These are phyloP conservation scores for Tetheella fluctuosa DNA, from an alignment of 2,888 invertebrate species.

Conservation along the genomic window DNA sequence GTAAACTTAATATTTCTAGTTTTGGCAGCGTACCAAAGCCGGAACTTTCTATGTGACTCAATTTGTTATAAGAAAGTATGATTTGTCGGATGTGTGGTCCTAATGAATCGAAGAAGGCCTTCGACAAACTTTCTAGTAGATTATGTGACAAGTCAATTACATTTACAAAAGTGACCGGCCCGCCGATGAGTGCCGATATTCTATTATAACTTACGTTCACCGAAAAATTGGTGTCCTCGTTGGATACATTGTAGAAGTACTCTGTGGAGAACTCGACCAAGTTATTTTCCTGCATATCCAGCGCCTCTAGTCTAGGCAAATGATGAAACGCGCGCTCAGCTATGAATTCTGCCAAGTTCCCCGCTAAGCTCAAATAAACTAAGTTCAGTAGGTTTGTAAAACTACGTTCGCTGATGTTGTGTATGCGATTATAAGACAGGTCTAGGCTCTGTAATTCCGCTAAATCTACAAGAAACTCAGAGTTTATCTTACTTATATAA, in stretches of 20 bases:
- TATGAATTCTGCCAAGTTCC: conserved; percentile 88
- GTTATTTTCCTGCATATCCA: conserved; percentile 90
- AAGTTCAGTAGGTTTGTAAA: conserved; percentile 89
- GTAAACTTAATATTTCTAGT: conserved; percentile 80
- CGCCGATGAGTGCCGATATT: conserved; percentile 62
- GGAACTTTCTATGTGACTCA: conserved; percentile 71
- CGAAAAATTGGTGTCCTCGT: conserved; percentile 83
- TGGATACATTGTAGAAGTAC: conserved; percentile 86
- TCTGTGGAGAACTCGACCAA: conserved; percentile 86
- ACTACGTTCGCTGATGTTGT: conserved; percentile 84
- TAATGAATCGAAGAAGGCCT: conserved; percentile 80
- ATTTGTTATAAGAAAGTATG: conserved; percentile 85
- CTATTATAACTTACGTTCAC: conserved; percentile 89
- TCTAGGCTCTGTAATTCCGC: conserved; percentile 88
- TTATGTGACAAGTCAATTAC: conserved; percentile 88
- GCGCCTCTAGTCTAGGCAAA: conserved; percentile 86
- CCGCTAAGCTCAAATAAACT: conserved; percentile 89
- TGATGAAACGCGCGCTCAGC: conserved; percentile 88
- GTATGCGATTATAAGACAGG: conserved; percentile 89
- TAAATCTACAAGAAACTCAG: conserved; percentile 87
- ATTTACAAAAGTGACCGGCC: conserved; percentile 76
- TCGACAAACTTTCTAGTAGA: conserved; percentile 82
- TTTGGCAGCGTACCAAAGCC: conserved; percentile 46
- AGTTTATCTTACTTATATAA: conserved; percentile 86
- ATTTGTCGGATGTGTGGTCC: conserved; percentile 52